Conservation (phyloP, 2,113 vertebrate genomes). For the Taxidea taxus region DNA sequence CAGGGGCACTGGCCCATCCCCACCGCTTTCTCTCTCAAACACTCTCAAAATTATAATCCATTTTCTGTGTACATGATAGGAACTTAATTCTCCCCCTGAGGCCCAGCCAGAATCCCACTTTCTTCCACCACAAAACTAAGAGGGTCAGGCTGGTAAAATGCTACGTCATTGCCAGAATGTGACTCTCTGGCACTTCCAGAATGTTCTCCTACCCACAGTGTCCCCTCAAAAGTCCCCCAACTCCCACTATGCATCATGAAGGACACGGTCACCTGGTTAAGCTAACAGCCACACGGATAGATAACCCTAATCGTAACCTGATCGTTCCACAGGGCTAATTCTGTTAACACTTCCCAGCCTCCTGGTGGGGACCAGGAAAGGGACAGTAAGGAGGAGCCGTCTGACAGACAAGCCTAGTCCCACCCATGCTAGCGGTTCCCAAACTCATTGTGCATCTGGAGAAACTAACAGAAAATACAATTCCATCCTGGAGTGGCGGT, state of each 20-base stretch:
- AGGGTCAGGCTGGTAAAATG: fast-evolving
- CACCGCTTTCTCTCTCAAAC: neutral
- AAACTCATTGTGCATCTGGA: no score
- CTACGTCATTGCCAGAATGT: fast-evolving
- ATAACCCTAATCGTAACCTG: neutral
- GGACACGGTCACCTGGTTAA: neutral
- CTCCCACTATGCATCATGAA: neutral
- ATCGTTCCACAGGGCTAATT: neutral
- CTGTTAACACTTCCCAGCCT: fast-evolving
- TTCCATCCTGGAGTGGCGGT: neutral
- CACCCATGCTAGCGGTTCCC: neutral
- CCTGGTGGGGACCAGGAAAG: neutral
- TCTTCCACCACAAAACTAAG: neutral
- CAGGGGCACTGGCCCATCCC: neutral
- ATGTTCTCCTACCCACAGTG: neutral
- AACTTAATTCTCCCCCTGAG: neutral
- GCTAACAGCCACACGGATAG: neutral
- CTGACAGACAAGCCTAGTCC: neutral
- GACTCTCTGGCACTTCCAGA: neutral
- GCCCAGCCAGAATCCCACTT: neutral
- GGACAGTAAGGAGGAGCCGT: fast-evolving
- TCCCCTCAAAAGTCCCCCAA: neutral
- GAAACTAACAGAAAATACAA: neutral
- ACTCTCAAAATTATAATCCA: neutral
- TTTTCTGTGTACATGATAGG: neutral